Evolutionary conservation across 2,888 invertebrate genomes (phyloP).

Genomic region (Blastobasis lacticolella): DNA sequence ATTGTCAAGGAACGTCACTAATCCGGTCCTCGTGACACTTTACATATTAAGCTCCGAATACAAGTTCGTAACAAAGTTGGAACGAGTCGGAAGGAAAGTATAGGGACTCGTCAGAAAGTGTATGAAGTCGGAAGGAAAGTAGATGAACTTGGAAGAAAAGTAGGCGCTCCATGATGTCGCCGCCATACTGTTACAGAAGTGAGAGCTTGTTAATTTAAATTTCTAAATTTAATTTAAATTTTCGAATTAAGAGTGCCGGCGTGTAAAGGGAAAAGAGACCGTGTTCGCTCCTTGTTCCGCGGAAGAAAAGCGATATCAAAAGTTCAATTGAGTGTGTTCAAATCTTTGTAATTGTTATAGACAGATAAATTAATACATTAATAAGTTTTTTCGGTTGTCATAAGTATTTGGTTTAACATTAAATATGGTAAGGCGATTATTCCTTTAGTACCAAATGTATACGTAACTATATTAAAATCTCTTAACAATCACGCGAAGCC

Average conservation of each 20-base stretch:
- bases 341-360: no score
- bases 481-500: no score
- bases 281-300: not conserved
- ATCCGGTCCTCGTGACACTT: slow-evolving; percentile 43
- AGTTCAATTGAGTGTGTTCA: no score
- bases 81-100: no score
- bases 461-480: no score
- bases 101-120: slow-evolving; percentile 19
- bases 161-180: slow-evolving; percentile 1
- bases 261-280: not conserved
- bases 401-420: no score
- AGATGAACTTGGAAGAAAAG: slow-evolving; percentile 17
- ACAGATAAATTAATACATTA: no score
- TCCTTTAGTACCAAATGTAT: no score
- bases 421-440: no score
- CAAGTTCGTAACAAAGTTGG: slow-evolving; percentile 21
- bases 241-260: not conserved
- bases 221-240: slow-evolving; percentile 1
- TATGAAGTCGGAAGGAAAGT: slow-evolving; percentile 19
- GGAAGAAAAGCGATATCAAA: not conserved
- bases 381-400: no score
- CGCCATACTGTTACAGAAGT: slow-evolving; percentile 5
- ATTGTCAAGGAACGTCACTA: slow-evolving; percentile 38
- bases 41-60: slow-evolving; percentile 41
- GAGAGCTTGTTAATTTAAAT: slow-evolving; percentile 5